These are phyloP conservation scores for Popillia japonica DNA, from an alignment of 1,140 invertebrate genomes.

Conservation along the genomic window DNA sequence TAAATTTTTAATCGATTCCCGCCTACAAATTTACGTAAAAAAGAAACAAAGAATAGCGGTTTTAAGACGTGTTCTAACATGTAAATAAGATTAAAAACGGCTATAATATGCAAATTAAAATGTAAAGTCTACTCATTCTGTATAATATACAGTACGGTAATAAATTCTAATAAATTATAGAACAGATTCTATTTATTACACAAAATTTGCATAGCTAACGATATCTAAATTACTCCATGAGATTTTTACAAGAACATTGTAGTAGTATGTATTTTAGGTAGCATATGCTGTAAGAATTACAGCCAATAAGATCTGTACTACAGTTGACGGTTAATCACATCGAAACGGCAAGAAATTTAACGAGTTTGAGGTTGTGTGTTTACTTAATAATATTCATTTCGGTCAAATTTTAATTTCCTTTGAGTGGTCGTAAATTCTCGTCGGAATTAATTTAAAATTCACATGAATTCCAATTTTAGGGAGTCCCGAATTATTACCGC, in stretches of 20 bases:
- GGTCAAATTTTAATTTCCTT: background rate
- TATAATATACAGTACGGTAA: background rate
- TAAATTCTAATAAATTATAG: background rate
- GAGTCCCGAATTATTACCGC: background rate
- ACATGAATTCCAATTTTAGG: background rate
- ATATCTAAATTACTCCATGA: background rate
- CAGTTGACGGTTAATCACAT: background rate
- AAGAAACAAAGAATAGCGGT: background rate
- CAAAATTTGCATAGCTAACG: background rate
- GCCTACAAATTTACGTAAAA: background rate
- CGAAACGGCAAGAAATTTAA: background rate
- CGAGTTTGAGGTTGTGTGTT: background rate
- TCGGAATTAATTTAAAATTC: background rate
- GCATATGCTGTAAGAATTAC: background rate
- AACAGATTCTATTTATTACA: background rate
- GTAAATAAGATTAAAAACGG: background rate
- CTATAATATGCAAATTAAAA: constrained; percentile 8
- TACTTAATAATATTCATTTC: background rate
- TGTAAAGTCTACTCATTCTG: background rate
- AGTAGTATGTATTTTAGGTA: background rate
- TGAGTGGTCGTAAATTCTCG: background rate
- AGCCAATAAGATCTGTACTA: background rate
- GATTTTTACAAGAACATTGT: background rate
- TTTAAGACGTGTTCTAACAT: background rate
- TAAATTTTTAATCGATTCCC: too few relatives aligned